A percentile compares a stretch with the other conserved stretches of the same genome.
Conservation (phyloP, 2,888 invertebrate species). For the Spatulosminthurus flaviceps region DNA sequence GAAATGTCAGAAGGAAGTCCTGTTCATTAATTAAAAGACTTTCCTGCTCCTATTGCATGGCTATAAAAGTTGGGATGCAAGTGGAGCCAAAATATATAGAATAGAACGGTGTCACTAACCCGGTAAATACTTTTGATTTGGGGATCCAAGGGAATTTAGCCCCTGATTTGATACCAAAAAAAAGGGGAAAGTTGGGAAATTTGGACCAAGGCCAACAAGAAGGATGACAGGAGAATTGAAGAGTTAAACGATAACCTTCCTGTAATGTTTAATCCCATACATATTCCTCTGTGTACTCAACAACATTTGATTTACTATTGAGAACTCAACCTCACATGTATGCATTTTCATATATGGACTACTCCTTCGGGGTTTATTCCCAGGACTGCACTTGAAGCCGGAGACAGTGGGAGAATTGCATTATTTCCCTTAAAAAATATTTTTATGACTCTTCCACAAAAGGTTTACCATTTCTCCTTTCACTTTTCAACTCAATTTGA, state of each 20-base stretch:
- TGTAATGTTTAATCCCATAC: slow-evolving; percentile 5
- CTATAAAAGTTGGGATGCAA: neutral
- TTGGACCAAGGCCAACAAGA: slow-evolving; percentile 33
- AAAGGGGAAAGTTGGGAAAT: slow-evolving; percentile 2
- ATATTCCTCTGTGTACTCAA: neutral
- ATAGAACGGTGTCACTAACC: slow-evolving; percentile 35
- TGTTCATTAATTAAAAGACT: neutral
- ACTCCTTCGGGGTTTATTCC: too few species aligned
- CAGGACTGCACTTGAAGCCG: slow-evolving; percentile 29
- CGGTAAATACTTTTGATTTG: slow-evolving; percentile 10
- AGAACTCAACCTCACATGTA: slow-evolving; percentile 33
- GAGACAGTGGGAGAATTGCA: slow-evolving; percentile 34
- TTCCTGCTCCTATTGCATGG: too few species aligned
- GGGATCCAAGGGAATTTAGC: neutral
- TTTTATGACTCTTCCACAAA: slow-evolving; percentile 29
- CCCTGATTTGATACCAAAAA: slow-evolving; percentile 38
- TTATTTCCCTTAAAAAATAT: slow-evolving; percentile 36
- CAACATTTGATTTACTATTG: slow-evolving; percentile 32
- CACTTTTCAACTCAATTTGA: slow-evolving; percentile 35
- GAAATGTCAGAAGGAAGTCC: neutral
- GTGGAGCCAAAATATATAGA: neutral
- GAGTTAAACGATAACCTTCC: neutral
- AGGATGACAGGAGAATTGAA: neutral
- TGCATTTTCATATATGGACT: slow-evolving; percentile 44
- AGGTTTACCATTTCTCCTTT: slow-evolving; percentile 20